A percentile compares a stretch with the other conserved stretches of the same genome.
Conservation (phyloP, 2,888 invertebrate species). For the Drymonia ruficornis region DNA sequence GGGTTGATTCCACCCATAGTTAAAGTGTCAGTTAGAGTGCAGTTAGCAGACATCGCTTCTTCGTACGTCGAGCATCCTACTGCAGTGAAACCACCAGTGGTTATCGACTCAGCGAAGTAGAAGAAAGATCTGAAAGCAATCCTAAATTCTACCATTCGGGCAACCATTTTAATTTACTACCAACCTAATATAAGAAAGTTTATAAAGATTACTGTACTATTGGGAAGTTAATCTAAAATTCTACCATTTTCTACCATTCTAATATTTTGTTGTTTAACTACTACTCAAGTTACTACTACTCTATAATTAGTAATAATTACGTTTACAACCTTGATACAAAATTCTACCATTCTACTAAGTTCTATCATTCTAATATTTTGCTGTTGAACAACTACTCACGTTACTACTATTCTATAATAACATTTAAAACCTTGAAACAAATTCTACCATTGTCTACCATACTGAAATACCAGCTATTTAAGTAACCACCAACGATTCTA, state of each 20-base stretch:
- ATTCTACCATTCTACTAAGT: neutral
- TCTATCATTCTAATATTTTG: neutral
- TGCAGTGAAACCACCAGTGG: constrained; percentile 39
- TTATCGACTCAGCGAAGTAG: constrained; percentile 45
- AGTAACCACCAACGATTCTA: no score
- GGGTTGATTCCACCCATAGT: constrained; percentile 44
- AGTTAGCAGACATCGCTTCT: constrained; percentile 37
- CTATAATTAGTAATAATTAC: no score
- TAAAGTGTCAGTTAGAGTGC: constrained; percentile 25
- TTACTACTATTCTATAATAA: no score
- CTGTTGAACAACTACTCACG: no score
- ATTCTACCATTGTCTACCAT: no score
- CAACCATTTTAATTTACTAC: neutral
- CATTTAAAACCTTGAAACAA: no score
- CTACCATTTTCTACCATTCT: neutral
- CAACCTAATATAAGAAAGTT: no score
- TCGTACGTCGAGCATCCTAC: constrained; percentile 30
- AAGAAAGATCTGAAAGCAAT: constrained; percentile 33
- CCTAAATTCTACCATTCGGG: neutral
- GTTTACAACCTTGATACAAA: no score
- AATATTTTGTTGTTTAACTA: no score
- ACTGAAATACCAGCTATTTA: no score
- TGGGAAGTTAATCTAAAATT: neutral
- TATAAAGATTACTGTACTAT: no score
- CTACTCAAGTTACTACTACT: no score